A percentile compares a stretch with the other conserved stretches of the same genome.
Conservation (phyloP, 2,888 invertebrate species). For the Archips crataeganus region DNA sequence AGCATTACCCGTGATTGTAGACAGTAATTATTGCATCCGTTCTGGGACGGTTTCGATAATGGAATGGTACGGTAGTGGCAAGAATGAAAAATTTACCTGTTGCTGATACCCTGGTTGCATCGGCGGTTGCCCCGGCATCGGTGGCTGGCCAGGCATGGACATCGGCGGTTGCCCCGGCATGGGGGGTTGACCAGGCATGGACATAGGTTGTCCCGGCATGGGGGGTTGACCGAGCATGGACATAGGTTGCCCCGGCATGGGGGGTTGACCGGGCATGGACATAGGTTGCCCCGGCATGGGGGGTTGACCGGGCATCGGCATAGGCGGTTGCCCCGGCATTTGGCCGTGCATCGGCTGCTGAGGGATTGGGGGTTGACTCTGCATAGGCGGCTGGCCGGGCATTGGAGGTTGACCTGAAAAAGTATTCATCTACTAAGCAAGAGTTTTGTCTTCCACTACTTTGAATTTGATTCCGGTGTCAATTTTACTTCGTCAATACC, state of each 20-base stretch:
- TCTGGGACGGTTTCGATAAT: too few relatives aligned
- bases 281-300: slow-evolving; percentile 43
- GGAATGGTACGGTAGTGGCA: background rate
- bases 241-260: slow-evolving; percentile 53
- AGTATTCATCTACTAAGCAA: background rate
- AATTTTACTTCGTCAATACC: too few relatives aligned
- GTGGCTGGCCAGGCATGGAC: slow-evolving; percentile 46
- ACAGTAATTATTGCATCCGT: too few relatives aligned
- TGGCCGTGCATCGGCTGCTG: too few relatives aligned
- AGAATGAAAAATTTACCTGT: slow-evolving; percentile 1
- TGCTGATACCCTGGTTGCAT: slow-evolving; percentile 49
- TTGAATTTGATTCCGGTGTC: too few relatives aligned
- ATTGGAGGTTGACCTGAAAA: slow-evolving; percentile 26
- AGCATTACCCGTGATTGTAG: too few relatives aligned
- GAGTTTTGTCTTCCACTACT: too few relatives aligned
- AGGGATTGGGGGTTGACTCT: too few relatives aligned
- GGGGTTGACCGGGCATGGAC: slow-evolving; percentile 56
- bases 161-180: slow-evolving; percentile 21
- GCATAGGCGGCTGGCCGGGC: slow-evolving; percentile 9
- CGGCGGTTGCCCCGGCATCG: slow-evolving; percentile 50
- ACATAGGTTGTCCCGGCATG: slow-evolving; percentile 39
- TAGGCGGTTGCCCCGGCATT: too few relatives aligned
- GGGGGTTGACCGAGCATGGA: slow-evolving; percentile 50
- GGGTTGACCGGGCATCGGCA: slow-evolving; percentile 43
- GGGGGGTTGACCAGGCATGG: slow-evolving; percentile 47